A percentile compares a stretch with the other conserved stretches of the same genome.
Conservation (phyloP, 2,797 vertebrate genomes). For the Karalla daura region DNA sequence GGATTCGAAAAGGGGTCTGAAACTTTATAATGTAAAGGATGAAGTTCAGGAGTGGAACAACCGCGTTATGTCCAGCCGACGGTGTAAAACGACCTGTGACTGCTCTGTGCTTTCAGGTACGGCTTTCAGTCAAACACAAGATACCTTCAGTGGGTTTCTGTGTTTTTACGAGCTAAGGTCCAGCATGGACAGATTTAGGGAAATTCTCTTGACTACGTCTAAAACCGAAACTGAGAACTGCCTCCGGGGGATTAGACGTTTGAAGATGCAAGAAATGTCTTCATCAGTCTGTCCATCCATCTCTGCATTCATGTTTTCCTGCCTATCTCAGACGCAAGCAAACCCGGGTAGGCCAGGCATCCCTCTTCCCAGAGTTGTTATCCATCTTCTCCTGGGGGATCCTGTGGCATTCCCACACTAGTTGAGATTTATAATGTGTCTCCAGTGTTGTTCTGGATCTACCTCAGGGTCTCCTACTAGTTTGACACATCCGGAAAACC, state of each 20-base stretch:
- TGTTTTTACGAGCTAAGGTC: constrained; percentile 28
- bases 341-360: too few species aligned
- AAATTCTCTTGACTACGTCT: constrained; percentile 45
- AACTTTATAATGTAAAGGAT: constrained; percentile 47
- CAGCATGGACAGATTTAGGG: constrained; percentile 49
- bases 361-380: neutral
- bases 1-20: constrained; percentile 32
- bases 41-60: constrained; percentile 32
- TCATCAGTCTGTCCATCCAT: neutral
- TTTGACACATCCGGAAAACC: neutral
- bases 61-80: constrained; percentile 32
- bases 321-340: too few species aligned
- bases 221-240: constrained; percentile 11
- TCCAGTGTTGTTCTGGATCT: neutral
- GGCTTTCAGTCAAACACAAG: constrained; percentile 37
- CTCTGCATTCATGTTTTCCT: neutral
- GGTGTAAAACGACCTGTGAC: constrained; percentile 22
- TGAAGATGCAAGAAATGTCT: neutral
- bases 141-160: constrained; percentile 12
- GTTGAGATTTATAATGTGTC: neutral
- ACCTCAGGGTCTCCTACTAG: neutral
- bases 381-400: neutral
- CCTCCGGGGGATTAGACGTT: neutral
- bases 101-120: constrained; percentile 8
- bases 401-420: neutral